Conservation (phyloP, 2,797 vertebrate species). For the Molossus alvarezi region DNA sequence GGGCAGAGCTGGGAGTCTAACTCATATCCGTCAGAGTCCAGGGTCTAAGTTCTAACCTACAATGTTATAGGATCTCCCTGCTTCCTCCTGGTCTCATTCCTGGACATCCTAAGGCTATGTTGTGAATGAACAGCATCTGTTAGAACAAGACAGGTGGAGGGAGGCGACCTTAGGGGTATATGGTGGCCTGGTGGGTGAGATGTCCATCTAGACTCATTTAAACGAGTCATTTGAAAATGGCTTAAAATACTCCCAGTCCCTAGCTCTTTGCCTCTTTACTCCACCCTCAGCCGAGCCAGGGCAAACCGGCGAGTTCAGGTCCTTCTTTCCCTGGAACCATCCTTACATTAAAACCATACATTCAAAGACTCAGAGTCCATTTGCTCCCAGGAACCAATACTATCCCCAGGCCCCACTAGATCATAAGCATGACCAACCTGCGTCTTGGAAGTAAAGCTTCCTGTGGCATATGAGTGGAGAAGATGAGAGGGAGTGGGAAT, state of each 20-base stretch:
- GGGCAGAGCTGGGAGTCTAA: not conserved
- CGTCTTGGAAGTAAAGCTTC: not conserved
- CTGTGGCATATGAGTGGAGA: constrained; percentile 12
- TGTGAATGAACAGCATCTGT: not conserved
- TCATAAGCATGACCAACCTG: not conserved
- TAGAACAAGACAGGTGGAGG: not conserved
- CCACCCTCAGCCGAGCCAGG: not conserved
- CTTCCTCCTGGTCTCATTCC: not conserved
- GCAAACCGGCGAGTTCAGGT: not conserved
- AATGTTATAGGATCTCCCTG: not conserved
- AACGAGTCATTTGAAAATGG: not conserved
- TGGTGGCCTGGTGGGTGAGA: not conserved
- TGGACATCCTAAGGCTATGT: not conserved
- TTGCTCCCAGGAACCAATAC: not conserved
- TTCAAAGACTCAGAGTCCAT: constrained; percentile 14
- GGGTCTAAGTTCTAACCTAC: not conserved
- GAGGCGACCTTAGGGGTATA: not conserved
- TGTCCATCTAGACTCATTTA: not conserved
- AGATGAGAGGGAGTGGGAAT: not conserved
- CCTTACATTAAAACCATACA: constrained; percentile 5
- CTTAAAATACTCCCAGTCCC: not conserved
- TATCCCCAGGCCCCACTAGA: not conserved
- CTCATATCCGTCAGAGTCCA: not conserved
- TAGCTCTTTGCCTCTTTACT: not conserved
- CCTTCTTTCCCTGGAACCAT: not conserved